phyloP scores from a whole-genome alignment of 2,888 invertebrate species.

The Tenthredo distinguenda region DNA sequence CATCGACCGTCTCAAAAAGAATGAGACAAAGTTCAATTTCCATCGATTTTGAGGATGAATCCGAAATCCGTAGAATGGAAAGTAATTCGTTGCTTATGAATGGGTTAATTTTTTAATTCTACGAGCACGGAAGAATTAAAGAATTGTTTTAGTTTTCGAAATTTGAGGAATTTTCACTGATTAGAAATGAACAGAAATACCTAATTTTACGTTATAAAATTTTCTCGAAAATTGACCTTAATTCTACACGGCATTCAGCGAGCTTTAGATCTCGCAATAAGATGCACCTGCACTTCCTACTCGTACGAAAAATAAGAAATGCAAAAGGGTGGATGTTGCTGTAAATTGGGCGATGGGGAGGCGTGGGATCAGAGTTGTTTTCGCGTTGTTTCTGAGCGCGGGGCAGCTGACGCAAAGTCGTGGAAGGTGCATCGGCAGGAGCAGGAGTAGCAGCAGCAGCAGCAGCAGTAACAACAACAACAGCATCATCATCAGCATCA shows the following conservation, averaged over 20 bases:
- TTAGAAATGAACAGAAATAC: not conserved
- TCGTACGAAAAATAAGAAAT: not conserved
- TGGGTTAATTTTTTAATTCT: no score
- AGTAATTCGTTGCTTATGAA: no score
- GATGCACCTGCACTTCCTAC: constrained; percentile 26
- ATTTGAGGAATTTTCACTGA: not conserved
- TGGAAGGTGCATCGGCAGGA: constrained; percentile 44
- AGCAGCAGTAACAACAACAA: constrained; percentile 15
- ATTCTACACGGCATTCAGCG: not conserved
- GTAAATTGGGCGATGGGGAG: constrained; percentile 35
- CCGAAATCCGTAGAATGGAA: not conserved
- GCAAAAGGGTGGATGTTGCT: constrained; percentile 24
- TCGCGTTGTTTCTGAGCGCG: constrained; percentile 31
- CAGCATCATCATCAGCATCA: constrained; percentile 30
- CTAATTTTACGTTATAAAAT: not conserved
- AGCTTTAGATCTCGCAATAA: not conserved
- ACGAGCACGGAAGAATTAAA: no score
- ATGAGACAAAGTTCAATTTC: not conserved
- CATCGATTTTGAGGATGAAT: not conserved
- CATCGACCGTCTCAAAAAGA: no score
- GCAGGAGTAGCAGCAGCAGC: not conserved
- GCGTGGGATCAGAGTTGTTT: constrained; percentile 44
- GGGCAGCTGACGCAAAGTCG: constrained; percentile 47
- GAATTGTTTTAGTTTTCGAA: not conserved
- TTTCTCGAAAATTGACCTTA: not conserved